Base-by-base conservation (phyloP, 1,140 invertebrate genomes). In the Metopolophium dirhodum region DNA sequence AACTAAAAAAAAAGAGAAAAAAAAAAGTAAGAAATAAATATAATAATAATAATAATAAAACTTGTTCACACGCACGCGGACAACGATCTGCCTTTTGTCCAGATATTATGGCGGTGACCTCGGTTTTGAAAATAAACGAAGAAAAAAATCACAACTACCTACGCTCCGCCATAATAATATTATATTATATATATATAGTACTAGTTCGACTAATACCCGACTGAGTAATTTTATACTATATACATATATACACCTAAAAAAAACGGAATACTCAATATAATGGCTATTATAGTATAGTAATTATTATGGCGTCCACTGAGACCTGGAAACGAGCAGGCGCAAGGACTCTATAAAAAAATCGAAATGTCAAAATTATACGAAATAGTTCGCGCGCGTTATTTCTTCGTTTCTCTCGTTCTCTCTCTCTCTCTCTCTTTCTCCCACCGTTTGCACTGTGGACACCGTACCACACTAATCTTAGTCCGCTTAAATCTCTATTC, bases 51-150 rank as follows among this genome's bases (percentile, higher is more conserved):
- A 47, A 41, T 68, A 61, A 57, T 11, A 51, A 57, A 90, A 90
- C 89, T 90, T 61, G 89, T 90, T 90, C 49, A 45, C 89, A 45
- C 89, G 89, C 51, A 37, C 11, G 7, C 54, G 89, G 89, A 90
- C 89, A 61, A 90, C 89, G 89, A 90, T 90, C 89, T 41, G 54
- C 37, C 89, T 90, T 90, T 90, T 90, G 89, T 90, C 89, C 89
- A 30, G 89, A 41, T 41, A 22, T 2, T n/a, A 57, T n/a, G 54
- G 54, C 18, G 88, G 54, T 90, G 89, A 90, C 89, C 89, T 90
- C 89, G 89, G 89, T 41, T 90, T 90, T 57, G 51, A 41, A 57
- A 88, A 68, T 68, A 68, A 68, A 30, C 26, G 11, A n/a, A 23
- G n/a, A 89, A 54, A 51, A 89, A 41, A 61, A 90, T 45, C n/a